phyloP scores from a whole-genome alignment of 1,140 invertebrate species.

The Heliconius melpomene region DNA sequence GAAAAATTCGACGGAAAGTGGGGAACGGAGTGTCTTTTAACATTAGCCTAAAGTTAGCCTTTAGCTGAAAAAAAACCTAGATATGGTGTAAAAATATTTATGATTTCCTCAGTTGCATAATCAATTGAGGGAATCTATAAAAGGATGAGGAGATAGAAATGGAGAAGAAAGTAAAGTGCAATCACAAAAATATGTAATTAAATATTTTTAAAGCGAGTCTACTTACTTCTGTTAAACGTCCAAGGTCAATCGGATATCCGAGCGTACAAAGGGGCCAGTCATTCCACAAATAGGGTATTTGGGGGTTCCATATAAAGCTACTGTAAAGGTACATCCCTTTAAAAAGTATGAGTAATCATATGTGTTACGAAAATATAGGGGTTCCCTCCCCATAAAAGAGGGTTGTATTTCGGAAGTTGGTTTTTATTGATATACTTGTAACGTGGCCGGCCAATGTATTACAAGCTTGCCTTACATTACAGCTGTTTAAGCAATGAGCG shows the following conservation, averaged over 20 bases:
- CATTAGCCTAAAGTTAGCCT: too few species aligned
- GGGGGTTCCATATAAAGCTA: constrained; percentile 14
- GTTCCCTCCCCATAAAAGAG: constrained; percentile 43
- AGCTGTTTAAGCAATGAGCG: constrained; percentile 36
- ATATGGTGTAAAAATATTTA: too few species aligned
- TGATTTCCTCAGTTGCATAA: too few species aligned
- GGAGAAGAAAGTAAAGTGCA: too few species aligned
- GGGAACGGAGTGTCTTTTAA: too few species aligned
- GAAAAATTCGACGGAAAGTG: too few species aligned
- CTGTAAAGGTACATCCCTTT: neutral
- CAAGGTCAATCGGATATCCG: constrained; percentile 44
- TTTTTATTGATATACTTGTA: constrained; percentile 54
- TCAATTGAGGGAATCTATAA: too few species aligned
- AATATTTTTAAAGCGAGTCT: constrained; percentile 27
- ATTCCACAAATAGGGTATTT: constrained; percentile 31
- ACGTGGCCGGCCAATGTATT: constrained; percentile 50
- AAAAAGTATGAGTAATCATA: neutral
- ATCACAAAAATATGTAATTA: neutral
- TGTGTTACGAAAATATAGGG: constrained; percentile 4
- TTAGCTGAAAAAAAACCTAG: too few species aligned
- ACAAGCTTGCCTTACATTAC: constrained; percentile 40
- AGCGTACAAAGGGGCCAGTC: constrained; percentile 31
- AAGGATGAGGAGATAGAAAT: too few species aligned
- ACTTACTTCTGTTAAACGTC: constrained; percentile 33
- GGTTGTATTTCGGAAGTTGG: constrained; percentile 49